These are phyloP conservation scores for Aleiodes alternator DNA, from an alignment of 2,888 invertebrate genomes.

Conservation along the genomic window DNA sequence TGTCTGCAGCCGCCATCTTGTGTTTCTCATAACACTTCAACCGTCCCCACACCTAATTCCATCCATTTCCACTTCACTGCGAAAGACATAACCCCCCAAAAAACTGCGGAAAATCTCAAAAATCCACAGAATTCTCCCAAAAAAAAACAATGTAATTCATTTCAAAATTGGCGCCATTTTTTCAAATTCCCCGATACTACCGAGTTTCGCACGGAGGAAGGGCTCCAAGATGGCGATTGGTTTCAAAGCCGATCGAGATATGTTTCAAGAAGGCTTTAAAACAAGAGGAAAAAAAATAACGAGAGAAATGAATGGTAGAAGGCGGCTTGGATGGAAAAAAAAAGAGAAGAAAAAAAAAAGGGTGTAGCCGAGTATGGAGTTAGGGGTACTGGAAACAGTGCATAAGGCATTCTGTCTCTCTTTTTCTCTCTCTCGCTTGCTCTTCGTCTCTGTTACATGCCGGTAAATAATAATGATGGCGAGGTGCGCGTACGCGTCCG, in stretches of 20 bases:
- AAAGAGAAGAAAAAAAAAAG: constrained; percentile 39
- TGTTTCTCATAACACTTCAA: constrained; percentile 3
- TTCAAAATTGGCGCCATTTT: too few relatives aligned
- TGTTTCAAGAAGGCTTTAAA: not conserved
- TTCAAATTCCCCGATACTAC: too few relatives aligned
- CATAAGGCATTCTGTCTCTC: constrained; percentile 32
- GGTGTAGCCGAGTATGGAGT: constrained; percentile 39
- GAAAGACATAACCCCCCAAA: not conserved
- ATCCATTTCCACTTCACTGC: not conserved
- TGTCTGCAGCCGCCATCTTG: constrained; percentile 12
- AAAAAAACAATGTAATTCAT: too few relatives aligned
- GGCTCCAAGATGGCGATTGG: constrained; percentile 32
- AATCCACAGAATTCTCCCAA: too few relatives aligned
- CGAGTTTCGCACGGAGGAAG: too few relatives aligned
- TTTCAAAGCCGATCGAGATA: constrained; percentile 26
- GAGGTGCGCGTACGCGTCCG: constrained; percentile 55
- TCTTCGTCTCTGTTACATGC: constrained; percentile 61
- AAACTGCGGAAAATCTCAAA: not conserved
- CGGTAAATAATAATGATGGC: constrained; percentile 73
- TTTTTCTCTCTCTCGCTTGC: not conserved
- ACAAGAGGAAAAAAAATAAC: constrained; percentile 33
- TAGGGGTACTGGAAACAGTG: constrained; percentile 3
- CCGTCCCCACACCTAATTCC: not conserved
- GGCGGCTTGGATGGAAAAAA: not conserved
- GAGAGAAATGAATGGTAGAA: constrained; percentile 18